Conservation (phyloP, 2,888 invertebrate genomes). For the Harpalus rubripes region DNA sequence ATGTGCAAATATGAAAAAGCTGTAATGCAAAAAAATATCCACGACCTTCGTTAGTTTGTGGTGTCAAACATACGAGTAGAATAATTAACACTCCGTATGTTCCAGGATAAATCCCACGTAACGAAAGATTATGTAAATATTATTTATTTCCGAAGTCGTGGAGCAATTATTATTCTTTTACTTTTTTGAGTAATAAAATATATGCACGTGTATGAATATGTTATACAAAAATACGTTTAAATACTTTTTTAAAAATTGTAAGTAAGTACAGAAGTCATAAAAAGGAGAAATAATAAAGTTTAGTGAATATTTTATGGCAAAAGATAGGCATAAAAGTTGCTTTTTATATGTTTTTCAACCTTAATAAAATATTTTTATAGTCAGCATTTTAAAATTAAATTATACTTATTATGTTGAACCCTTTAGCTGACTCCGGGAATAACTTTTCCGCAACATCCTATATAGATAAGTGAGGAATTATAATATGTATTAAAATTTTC, state of each 20-base stretch:
- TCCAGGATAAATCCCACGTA: no score
- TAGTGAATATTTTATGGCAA: neutral
- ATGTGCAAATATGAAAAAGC: no score
- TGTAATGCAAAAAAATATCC: no score
- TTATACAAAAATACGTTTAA: neutral
- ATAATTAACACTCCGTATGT: no score
- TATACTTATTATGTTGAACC: neutral
- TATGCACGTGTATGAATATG: neutral
- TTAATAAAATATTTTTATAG: slow-evolving; percentile 3
- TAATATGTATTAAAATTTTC: no score
- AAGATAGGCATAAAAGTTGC: neutral
- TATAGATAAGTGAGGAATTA: no score
- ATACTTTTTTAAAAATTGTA: neutral
- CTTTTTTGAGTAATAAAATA: neutral
- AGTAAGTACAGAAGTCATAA: neutral
- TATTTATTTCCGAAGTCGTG: no score
- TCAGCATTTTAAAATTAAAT: neutral
- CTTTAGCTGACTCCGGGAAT: neutral
- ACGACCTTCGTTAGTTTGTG: no score
- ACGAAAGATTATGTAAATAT: no score
- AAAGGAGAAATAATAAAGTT: neutral
- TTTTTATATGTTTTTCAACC: slow-evolving; percentile 2
- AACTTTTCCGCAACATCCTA: neutral
- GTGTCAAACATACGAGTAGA: no score
- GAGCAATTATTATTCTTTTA: no score